Conservation (phyloP, 2,888 invertebrate genomes). For the Masnerella sp. region DNA sequence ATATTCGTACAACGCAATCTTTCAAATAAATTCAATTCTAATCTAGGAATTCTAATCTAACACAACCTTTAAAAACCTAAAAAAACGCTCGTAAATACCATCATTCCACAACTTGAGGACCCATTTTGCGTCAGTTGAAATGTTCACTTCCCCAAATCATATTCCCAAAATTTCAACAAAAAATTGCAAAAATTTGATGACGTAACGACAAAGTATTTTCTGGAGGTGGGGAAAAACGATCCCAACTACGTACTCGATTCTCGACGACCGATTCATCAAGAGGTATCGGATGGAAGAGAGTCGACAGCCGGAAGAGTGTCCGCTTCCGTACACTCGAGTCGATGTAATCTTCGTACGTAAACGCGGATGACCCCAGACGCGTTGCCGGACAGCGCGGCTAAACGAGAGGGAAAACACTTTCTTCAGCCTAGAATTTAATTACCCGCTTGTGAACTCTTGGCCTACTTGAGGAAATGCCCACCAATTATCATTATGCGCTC, state of each 20-base stretch:
- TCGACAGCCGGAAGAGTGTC: constrained; percentile 68
- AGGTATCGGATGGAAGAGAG: no score
- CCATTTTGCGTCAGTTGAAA: no score
- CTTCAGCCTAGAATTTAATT: constrained; percentile 74
- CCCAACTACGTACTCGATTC: constrained; percentile 1
- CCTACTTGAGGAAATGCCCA: constrained; percentile 68
- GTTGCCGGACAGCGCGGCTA: constrained; percentile 40
- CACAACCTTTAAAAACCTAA: no score
- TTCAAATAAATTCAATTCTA: no score
- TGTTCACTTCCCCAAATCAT: no score
- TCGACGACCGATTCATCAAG: no score
- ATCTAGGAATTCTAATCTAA: no score
- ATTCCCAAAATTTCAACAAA: no score
- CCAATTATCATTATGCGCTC: constrained; percentile 52
- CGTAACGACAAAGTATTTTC: no score
- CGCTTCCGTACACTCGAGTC: constrained; percentile 67
- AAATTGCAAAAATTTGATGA: not conserved
- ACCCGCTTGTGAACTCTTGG: constrained; percentile 72
- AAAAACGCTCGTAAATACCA: no score
- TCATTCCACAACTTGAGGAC: no score
- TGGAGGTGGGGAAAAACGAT: not conserved
- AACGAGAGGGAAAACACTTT: constrained; percentile 75
- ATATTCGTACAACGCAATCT: no score
- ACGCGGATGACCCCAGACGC: constrained; percentile 45
- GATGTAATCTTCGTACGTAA: constrained; percentile 64